Evolutionary conservation across 2,113 vertebrate species (phyloP).

Genomic region (Triplophysa dalaica): DNA sequence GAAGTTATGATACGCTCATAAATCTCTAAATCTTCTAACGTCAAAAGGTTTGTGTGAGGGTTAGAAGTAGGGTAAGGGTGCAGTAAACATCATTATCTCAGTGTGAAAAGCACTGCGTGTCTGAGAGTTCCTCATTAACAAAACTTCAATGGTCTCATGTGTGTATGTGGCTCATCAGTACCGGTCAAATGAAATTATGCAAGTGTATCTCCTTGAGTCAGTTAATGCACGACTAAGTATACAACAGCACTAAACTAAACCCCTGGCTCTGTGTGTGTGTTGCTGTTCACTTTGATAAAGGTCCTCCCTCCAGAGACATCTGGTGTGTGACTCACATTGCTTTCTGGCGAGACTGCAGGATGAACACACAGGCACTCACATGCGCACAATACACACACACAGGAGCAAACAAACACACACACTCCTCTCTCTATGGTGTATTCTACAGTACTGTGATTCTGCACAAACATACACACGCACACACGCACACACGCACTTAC

Average conservation of each 20-base stretch:
- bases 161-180: not conserved
- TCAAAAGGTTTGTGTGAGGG: not conserved
- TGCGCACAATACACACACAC: no score
- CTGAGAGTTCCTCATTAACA: not conserved
- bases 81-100: not conserved
- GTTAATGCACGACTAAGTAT: not conserved
- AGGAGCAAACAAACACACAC: no score
- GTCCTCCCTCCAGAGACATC: slow-evolving; percentile 48
- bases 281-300: slow-evolving; percentile 39
- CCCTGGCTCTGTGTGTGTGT: not conserved
- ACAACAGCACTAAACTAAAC: not conserved
- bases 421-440: no score
- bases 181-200: not conserved
- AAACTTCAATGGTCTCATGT: no score
- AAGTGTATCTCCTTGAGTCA: not conserved
- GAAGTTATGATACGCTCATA: not conserved
- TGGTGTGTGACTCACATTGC: slow-evolving; percentile 36
- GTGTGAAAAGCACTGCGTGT: no score
- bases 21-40: not conserved
- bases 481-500: slow-evolving; percentile 4
- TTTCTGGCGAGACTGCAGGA: slow-evolving; percentile 39
- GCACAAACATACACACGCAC: not conserved
- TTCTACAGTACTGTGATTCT: no score
- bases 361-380: not conserved
- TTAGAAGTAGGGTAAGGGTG: not conserved